Base-by-base conservation (phyloP, 2,797 vertebrate genomes). In the Hephaestus fuliginosus region DNA sequence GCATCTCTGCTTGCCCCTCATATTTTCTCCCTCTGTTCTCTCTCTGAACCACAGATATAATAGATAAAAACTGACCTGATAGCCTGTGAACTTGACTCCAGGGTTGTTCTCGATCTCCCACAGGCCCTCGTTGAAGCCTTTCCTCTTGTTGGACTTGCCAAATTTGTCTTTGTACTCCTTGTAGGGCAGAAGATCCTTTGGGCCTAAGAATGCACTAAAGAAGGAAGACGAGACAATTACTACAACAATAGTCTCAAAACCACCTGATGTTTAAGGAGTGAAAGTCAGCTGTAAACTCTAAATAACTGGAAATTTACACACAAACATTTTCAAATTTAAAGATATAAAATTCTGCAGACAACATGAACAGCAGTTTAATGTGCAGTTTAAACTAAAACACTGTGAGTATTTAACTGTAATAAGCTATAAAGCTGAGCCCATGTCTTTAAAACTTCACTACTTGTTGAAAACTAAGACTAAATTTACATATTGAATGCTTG, bases 51-150 rank as follows among this genome's bases (percentile, higher is more conserved):
- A 60, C 25, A 58, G 20, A 82, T 62, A 57, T 4, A 56, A 52
- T 1, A 39, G 58, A 76, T 15, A 2, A 22, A 57, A 2, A 71
- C 90, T 83, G 69, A 99, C 98, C 97, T 98, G 97, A 87, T 98
- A 99, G 80, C 98, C 97, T 57, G 97, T 98, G 95, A 99, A 99
- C 92, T 99, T 99, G 85, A 99, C 98, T 84, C 97, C 97, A 1
- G 98, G 98, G 94, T 99, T 98, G 92, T 99, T 99, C 94, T 99
- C 97, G 70, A 99, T 99, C 95, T 99, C 98, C 98, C 98, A 99
- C 84, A 99, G 94, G 83, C 98, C 98, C 95, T 99, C 98, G 58
- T 99, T 99, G 93, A 99, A 99, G 79, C 98, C 98, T 97, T 99
- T 99, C 93, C 98, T 96, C 92, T 99, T 99, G 94, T 99, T 99